Evolutionary conservation across 2,113 vertebrate species (phyloP).

Genomic region (Lophotis ruficrista): DNA sequence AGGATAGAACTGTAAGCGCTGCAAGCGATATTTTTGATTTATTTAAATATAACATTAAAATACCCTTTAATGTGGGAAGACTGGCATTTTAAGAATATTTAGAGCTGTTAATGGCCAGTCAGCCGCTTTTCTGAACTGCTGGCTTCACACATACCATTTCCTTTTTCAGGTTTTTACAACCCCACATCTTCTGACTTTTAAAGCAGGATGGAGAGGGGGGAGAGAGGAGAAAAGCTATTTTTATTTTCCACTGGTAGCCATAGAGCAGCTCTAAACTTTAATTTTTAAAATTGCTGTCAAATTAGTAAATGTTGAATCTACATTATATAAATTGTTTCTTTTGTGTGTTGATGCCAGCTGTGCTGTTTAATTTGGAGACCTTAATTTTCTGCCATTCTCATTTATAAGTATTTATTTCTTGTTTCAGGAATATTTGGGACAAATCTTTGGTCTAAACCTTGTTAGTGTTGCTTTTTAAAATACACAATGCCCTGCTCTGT

Average conservation of each 20-base stretch:
- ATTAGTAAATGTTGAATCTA: neutral
- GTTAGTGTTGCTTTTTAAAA: neutral
- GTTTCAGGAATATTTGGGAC: neutral
- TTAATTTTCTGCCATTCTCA: neutral
- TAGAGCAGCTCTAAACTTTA: neutral
- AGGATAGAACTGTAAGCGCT: neutral
- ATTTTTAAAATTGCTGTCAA: neutral
- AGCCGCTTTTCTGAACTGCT: conserved; percentile 56
- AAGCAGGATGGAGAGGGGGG: conserved; percentile 23
- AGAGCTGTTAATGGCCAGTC: conserved; percentile 52
- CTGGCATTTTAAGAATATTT: conserved; percentile 54
- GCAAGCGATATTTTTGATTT: neutral
- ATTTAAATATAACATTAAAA: conserved; percentile 41
- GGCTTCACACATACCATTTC: conserved; percentile 70
- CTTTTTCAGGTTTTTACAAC: conserved; percentile 68
- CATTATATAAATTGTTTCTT: neutral
- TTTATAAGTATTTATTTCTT: neutral
- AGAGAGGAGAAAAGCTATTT: conserved; percentile 19
- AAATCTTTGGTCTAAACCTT: neutral
- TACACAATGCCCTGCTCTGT: neutral
- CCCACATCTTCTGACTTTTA: conserved; percentile 54
- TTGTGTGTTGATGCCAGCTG: neutral
- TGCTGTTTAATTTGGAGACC: neutral
- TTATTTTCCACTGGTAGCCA: conserved; percentile 1
- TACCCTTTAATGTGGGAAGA: conserved; percentile 49